phyloP scores from a whole-genome alignment of 64 coral and sea anemone genomes.

The Acropora tenuis region DNA sequence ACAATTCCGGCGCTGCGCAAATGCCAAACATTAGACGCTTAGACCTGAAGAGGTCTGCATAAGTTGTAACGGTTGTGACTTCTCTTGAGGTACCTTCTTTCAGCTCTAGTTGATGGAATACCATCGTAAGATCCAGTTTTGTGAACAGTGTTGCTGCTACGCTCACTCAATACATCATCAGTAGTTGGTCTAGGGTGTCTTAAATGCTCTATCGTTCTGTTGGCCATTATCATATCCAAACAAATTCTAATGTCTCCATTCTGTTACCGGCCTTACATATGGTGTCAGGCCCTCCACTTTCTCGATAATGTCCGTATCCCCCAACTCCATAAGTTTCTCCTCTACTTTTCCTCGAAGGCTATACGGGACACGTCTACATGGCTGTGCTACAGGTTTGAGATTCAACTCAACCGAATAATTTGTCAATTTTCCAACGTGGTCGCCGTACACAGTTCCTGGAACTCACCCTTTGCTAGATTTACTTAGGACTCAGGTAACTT shows the following conservation, averaged over 20 bases:
- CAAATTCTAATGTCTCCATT: constrained; percentile 41
- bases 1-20: not conserved
- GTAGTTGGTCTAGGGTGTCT: constrained; percentile 58
- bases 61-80: not conserved
- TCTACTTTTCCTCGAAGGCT: not conserved
- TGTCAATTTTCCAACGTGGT: not conserved
- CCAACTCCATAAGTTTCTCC: not conserved
- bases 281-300: not conserved
- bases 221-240: constrained; percentile 51
- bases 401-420: not conserved
- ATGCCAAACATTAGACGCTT: not conserved
- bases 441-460: too few relatives aligned
- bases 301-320: not conserved
- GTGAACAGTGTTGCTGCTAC: constrained; percentile 36
- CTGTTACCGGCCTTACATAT: not conserved
- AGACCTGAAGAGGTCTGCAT: not conserved
- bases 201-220: constrained; percentile 27
- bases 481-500: too few relatives aligned
- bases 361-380: not conserved
- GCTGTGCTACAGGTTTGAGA: not conserved
- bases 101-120: constrained; percentile 47
- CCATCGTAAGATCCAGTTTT: constrained; percentile 57
- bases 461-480: too few relatives aligned
- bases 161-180: constrained; percentile 34
- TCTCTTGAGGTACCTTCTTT: not conserved